Evolutionary conservation across 2,797 vertebrate genomes (phyloP).

Genomic region (Pangasius mekongensis): DNA sequence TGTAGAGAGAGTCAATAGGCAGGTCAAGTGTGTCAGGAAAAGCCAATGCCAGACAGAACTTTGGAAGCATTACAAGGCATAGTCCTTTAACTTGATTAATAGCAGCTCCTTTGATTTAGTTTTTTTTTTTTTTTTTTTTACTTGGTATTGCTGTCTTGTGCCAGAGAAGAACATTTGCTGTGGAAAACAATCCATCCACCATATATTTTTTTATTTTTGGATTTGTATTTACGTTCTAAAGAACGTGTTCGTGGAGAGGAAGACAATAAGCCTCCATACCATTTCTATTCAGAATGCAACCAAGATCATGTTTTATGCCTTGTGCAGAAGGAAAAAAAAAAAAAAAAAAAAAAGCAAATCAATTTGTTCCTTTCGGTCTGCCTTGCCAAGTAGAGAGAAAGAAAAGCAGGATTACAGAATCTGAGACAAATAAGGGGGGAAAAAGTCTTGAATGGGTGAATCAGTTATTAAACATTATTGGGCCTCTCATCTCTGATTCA

Average conservation of each 20-base stretch:
- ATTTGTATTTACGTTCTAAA: constrained; percentile 7
- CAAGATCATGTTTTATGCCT: background rate
- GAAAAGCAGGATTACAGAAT: constrained; percentile 13
- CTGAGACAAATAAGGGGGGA: constrained; percentile 3
- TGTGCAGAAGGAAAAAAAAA: background rate
- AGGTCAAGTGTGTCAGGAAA: constrained; percentile 38
- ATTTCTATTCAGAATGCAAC: constrained; percentile 13
- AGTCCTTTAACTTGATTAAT: constrained; percentile 58
- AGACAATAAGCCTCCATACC: background rate
- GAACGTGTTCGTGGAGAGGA: background rate
- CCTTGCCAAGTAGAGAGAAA: background rate
- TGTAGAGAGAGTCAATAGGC: constrained; percentile 52
- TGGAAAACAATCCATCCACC: constrained; percentile 22
- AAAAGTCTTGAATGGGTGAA: constrained; percentile 35
- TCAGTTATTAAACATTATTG: constrained; percentile 48
- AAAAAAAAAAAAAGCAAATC: background rate
- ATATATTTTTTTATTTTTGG: background rate
- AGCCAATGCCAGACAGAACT: constrained; percentile 49
- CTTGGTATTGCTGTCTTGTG: constrained; percentile 26
- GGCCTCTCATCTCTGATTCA: constrained; percentile 48
- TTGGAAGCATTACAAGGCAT: constrained; percentile 58
- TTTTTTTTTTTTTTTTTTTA: constrained; percentile 10
- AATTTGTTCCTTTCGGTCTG: constrained; percentile 14
- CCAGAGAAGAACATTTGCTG: constrained; percentile 31
- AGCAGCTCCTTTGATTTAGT: constrained; percentile 38